Percentiles rank a stretch among this genome's conserved stretches.
These are phyloP conservation scores for Glyptemys insculpta DNA, from an alignment of 2,797 vertebrate species.

Conservation along the genomic window DNA sequence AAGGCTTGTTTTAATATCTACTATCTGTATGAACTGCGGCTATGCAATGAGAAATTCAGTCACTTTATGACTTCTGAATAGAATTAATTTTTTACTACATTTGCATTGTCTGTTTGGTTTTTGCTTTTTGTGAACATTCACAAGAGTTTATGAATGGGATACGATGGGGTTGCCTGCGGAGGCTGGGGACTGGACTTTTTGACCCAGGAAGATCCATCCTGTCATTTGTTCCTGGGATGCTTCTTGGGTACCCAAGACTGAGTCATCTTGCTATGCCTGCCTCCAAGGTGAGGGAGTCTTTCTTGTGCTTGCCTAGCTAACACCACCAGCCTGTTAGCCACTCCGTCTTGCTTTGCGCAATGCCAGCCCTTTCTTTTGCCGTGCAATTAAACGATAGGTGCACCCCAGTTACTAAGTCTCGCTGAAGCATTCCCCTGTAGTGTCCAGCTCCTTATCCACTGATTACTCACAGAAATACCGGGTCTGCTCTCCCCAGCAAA, in stretches of 20 bases:
- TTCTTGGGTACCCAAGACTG: background rate
- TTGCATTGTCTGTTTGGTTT: background rate
- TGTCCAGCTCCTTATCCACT: background rate
- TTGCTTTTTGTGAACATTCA: background rate
- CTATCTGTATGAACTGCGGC: background rate
- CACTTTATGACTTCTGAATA: background rate
- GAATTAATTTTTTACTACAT: background rate
- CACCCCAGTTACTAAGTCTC: background rate
- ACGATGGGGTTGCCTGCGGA: background rate
- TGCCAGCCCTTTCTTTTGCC: background rate
- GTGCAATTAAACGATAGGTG: background rate
- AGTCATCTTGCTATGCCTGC: background rate
- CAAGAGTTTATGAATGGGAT: background rate
- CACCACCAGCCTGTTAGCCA: background rate
- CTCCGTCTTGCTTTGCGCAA: background rate
- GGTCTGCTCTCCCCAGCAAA: background rate
- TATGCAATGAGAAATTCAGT: background rate
- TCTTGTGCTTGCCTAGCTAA: background rate
- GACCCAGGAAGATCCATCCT: background rate
- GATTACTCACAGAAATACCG: background rate
- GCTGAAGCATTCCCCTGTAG: background rate
- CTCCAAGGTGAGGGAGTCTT: background rate
- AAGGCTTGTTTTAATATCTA: background rate
- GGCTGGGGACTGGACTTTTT: background rate
- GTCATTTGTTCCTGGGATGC: background rate